A percentile compares a stretch with the other conserved stretches of the same genome.
Evolutionary conservation across 2,888 invertebrate genomes (phyloP).

Genomic region (Rhagonycha fulva): DNA sequence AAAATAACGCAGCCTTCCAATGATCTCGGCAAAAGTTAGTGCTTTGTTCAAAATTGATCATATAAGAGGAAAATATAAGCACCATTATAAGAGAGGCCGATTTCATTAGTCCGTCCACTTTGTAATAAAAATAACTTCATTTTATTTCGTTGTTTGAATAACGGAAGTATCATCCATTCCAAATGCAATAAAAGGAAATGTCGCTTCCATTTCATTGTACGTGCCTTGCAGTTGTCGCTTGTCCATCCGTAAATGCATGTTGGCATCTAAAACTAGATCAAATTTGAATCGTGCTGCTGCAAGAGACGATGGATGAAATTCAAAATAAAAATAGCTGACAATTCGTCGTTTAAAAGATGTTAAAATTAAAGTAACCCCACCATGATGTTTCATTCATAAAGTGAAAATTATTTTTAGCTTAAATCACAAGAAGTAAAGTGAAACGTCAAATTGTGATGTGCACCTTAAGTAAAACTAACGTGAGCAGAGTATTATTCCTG

Average conservation of each 20-base stretch:
- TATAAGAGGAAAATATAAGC: background rate
- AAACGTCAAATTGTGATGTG: background rate
- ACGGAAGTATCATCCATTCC: background rate
- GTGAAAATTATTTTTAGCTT: background rate
- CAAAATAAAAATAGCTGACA: background rate
- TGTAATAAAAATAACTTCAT: no score
- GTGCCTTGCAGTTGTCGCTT: slow-evolving; percentile 22
- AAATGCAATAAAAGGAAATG: background rate
- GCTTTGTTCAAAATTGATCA: background rate
- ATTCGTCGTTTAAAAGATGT: background rate
- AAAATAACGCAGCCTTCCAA: background rate
- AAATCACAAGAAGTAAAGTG: background rate
- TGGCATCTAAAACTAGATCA: background rate
- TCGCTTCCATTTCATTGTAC: slow-evolving; percentile 20
- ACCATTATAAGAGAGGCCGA: background rate
- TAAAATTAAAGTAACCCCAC: background rate
- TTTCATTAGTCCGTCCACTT: background rate
- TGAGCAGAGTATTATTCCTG: background rate
- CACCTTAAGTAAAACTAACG: background rate
- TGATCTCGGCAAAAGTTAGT: background rate
- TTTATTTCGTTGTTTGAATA: no score
- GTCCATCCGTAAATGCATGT: slow-evolving; percentile 15
- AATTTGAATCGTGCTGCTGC: slow-evolving; percentile 6
- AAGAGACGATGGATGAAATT: background rate
- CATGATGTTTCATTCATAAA: background rate